Base-by-base conservation (phyloP, 2,113 vertebrate species). In the Eulacestoma nigropectus region DNA sequence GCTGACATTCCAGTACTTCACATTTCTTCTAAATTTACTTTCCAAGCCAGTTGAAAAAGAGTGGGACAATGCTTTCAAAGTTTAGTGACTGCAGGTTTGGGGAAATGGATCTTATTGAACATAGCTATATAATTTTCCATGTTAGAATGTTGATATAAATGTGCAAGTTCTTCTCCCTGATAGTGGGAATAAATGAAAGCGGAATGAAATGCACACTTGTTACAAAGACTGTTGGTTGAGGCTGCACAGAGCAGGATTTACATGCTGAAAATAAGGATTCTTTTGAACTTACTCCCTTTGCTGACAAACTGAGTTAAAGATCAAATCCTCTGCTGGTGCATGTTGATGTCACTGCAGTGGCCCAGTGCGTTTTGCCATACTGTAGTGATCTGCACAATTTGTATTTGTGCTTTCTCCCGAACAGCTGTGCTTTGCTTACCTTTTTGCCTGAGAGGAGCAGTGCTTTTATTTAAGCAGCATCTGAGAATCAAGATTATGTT, bases 11-110 rank as follows among this genome's bases (percentile, higher is more conserved):
- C 20, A 30, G 10, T 42, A 42, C 21, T 42, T 77, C 50, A 73
- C 5, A 30, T 87, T 70, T 68, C 33, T 75, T 80, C 46, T 63
- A 75, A 70, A 59, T 44, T 35, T 26, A 23, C 75, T 90, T 86
- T 73, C 57, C 84, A 94, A 84, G 8, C 16, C 59, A 90, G 4
- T 10, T 89, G 13, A 37, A 69, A 83, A 72, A 10, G 6, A 68
- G 11, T 16, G 2, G 25, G 32, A 21, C 13, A 22, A n/a, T 65
- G 47, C 67, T 70, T 77, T 74, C 35, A 30, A 81, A n/a, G 16
- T 42, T 37, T 59, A 62, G 8, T 0, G 0, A 23, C 21, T 67
- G 3, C 15, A 12, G 0, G 1, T 84, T 84, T 73, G 27, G 42
- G 29, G 16, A 64, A 62, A 52, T 22, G 27, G 35, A 33, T 26